phyloP scores from a whole-genome alignment of 2,888 invertebrate genomes.

The Ectemnius lituratus region DNA sequence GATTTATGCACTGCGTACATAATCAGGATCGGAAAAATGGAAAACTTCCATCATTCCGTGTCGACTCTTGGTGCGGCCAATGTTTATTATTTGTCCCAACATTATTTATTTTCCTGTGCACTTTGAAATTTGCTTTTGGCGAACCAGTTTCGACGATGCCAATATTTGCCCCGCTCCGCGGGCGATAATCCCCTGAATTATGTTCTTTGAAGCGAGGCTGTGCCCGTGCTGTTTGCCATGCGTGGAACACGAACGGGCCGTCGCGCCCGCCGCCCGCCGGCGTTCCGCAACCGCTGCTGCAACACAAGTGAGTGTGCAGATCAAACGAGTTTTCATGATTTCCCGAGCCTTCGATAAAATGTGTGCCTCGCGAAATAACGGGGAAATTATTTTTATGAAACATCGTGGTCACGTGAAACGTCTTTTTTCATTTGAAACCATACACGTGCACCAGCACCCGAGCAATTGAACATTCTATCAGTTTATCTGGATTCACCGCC shows the following conservation, averaged over 20 bases:
- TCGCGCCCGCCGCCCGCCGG: constrained; percentile 29
- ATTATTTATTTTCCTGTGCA: constrained; percentile 62
- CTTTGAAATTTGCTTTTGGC: constrained; percentile 62
- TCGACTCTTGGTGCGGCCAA: constrained; percentile 31
- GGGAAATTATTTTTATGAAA: constrained; percentile 37
- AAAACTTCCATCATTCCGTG: constrained; percentile 38
- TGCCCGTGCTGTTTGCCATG: constrained; percentile 41
- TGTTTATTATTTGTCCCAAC: constrained; percentile 59
- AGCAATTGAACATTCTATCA: no score
- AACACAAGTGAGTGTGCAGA: constrained; percentile 12
- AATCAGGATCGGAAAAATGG: constrained; percentile 50
- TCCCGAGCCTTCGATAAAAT: constrained; percentile 51
- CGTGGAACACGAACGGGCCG: constrained; percentile 43
- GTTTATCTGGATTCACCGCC: no score
- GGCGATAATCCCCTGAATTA: constrained; percentile 62
- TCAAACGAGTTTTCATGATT: constrained; percentile 58
- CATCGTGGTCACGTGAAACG: no score
- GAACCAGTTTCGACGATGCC: constrained; percentile 57
- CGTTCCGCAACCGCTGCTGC: no score
- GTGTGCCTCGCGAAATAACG: constrained; percentile 35
- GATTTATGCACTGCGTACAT: constrained; percentile 44
- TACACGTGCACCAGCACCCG: no score
- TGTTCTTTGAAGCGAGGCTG: constrained; percentile 57
- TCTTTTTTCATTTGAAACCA: no score
- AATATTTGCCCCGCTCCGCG: constrained; percentile 59